Conservation (phyloP, 2,888 invertebrate species). For the Acanthopleura granulata region DNA sequence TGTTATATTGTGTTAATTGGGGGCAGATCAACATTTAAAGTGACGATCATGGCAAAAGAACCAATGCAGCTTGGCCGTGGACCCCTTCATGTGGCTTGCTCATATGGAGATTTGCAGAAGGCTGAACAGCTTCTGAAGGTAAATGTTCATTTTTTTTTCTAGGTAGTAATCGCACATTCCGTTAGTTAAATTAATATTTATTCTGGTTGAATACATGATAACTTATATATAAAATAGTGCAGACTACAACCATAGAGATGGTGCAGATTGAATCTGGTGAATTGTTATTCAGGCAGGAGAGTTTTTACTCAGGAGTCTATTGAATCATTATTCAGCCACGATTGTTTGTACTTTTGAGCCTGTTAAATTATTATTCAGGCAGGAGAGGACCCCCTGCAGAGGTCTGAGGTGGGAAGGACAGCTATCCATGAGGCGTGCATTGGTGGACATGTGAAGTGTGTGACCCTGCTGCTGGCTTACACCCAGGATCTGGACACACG, state of each 20-base stretch:
- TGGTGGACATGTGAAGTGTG: conserved; percentile 59
- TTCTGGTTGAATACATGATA: too few relatives aligned
- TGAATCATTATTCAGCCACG: too few relatives aligned
- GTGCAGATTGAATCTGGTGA: too few relatives aligned
- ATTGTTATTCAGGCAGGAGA: too few relatives aligned
- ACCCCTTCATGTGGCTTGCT: neutral
- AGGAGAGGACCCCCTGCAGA: conserved; percentile 55
- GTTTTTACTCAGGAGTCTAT: too few relatives aligned
- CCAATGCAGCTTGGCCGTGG: neutral
- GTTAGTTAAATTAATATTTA: too few relatives aligned
- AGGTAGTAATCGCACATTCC: too few relatives aligned
- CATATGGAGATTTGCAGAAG: neutral
- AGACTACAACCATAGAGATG: too few relatives aligned
- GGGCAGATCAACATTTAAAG: too few relatives aligned
- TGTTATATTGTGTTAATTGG: too few relatives aligned
- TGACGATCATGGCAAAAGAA: neutral
- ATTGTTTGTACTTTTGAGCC: neutral
- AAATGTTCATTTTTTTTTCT: neutral
- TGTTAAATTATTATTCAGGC: conserved; percentile 37
- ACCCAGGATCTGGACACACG: conserved; percentile 53
- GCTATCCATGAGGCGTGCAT: conserved; percentile 66
- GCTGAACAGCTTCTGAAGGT: neutral
- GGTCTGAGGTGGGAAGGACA: conserved; percentile 55
- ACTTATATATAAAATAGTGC: too few relatives aligned
- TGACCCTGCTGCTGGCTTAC: conserved; percentile 53